Percentiles rank a stretch among this genome's conserved stretches.
These are phyloP conservation scores for Torymus texanus DNA, from an alignment of 2,888 invertebrate species.

Conservation along the genomic window DNA sequence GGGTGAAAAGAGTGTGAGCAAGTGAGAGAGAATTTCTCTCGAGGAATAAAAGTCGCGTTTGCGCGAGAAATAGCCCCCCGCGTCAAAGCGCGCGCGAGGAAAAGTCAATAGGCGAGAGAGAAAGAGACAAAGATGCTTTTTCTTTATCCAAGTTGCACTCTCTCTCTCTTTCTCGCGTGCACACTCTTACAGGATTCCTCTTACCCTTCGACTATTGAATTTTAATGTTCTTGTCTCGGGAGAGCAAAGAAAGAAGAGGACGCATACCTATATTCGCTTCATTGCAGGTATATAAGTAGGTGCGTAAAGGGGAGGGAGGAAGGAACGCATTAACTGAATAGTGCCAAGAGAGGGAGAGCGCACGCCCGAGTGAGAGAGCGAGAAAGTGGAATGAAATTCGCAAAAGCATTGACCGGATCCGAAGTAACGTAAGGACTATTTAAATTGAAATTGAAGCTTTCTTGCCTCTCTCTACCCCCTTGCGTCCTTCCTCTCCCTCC, in stretches of 20 bases:
- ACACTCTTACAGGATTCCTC: slow-evolving; percentile 56
- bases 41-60: slow-evolving; percentile 15
- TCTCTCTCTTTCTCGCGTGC: not conserved
- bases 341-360: slow-evolving; percentile 24
- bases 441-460: slow-evolving; percentile 70
- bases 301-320: slow-evolving; percentile 37
- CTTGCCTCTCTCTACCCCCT: slow-evolving; percentile 52
- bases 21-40: not conserved
- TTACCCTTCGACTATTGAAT: slow-evolving; percentile 66
- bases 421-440: slow-evolving; percentile 65
- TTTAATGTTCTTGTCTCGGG: slow-evolving; percentile 60
- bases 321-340: slow-evolving; percentile 30
- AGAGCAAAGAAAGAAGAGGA: slow-evolving; percentile 32
- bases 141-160: too few relatives aligned
- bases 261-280: slow-evolving; percentile 1
- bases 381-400: slow-evolving; percentile 50
- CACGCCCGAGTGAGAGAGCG: slow-evolving; percentile 12
- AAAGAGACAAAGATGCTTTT: not conserved
- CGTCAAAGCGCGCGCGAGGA: slow-evolving; percentile 15
- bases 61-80: slow-evolving; percentile 14
- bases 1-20: not conserved
- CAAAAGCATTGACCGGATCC: slow-evolving; percentile 57
- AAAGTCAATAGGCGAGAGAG: slow-evolving; percentile 30
- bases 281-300: slow-evolving; percentile 46
- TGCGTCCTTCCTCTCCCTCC: slow-evolving; percentile 48